Evolutionary conservation across 1,140 invertebrate species (phyloP).

Genomic region (Pseudachorutes palmiensis): DNA sequence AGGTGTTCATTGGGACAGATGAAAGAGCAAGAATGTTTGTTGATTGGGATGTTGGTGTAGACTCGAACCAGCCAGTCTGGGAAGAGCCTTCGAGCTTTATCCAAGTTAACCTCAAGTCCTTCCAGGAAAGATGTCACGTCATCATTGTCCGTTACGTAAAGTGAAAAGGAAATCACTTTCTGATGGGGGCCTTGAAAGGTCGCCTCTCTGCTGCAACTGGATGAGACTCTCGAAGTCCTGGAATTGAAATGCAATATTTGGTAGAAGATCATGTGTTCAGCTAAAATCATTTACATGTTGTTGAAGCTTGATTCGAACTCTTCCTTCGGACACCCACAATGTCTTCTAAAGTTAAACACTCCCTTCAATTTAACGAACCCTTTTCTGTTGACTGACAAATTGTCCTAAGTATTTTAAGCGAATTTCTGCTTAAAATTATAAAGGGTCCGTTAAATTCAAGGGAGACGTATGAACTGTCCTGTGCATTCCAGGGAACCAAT

Average conservation of each 20-base stretch:
- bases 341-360: neutral
- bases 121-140: neutral
- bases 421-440: too few relatives aligned
- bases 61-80: neutral
- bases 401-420: too few relatives aligned
- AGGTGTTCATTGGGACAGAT: neutral
- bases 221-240: neutral
- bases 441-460: too few relatives aligned
- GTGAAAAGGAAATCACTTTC: constrained; percentile 18
- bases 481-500: too few relatives aligned
- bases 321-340: neutral
- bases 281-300: too few relatives aligned
- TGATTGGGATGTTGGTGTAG: neutral
- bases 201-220: neutral
- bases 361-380: neutral
- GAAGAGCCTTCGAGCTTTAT: neutral
- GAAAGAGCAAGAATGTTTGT: neutral
- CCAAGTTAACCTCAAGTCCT: neutral
- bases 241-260: too few relatives aligned
- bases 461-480: too few relatives aligned
- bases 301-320: too few relatives aligned
- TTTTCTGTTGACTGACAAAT: neutral
- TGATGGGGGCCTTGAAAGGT: neutral
- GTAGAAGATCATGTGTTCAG: too few relatives aligned
- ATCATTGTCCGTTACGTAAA: neutral